Base-by-base conservation (phyloP, 2,797 vertebrate genomes). In the Scleropages formosus region DNA sequence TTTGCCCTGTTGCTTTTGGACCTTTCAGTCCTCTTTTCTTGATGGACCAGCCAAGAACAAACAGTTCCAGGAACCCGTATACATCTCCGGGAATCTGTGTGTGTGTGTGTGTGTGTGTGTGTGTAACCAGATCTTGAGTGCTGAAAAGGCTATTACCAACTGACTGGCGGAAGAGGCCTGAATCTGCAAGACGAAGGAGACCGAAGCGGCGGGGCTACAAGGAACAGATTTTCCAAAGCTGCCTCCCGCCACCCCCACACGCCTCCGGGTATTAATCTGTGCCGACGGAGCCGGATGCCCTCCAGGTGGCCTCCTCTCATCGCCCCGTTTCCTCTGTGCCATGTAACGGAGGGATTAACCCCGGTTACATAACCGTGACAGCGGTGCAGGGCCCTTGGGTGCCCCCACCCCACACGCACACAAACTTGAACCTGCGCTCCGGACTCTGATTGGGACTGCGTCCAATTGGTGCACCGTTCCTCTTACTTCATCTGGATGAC, bases 161-260 rank as follows among this genome's bases (percentile, higher is more conserved):
- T 49, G n/a, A 69, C 26, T 66, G 69, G 46, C 66, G 69, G 66
- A 13, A 53, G n/a, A 66, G 46, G 69, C 47, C 20, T 69, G 22
- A 24, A 69, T 22, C 69, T 66, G 51, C n/a, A 22, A 66, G 11
- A 3, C 8, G 46, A 69, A n/a, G 47, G 66, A 22, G 47, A 47
- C n/a, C 15, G 46, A 13, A 68, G 46, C 31, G 31, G 31, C 31
- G 6, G 2, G 39, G 31, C 31, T 12, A 20, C 44, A 68, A 44
- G 8, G n/a, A 20, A 59, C 8, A 18, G 1, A 59, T 61, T 18
- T 18, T 15, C 8, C 20, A 18, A 20, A 20, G 6, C n/a, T n/a
- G 58, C 58, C 7, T 7, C 20, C 4, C 59, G 16, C 59, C 4
- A 1, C 20, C 20, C 3, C n/a, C 15, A 22, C 61, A 4, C 20